These are phyloP conservation scores for Alosa alosa DNA, from an alignment of 2,113 vertebrate genomes.

Conservation along the genomic window DNA sequence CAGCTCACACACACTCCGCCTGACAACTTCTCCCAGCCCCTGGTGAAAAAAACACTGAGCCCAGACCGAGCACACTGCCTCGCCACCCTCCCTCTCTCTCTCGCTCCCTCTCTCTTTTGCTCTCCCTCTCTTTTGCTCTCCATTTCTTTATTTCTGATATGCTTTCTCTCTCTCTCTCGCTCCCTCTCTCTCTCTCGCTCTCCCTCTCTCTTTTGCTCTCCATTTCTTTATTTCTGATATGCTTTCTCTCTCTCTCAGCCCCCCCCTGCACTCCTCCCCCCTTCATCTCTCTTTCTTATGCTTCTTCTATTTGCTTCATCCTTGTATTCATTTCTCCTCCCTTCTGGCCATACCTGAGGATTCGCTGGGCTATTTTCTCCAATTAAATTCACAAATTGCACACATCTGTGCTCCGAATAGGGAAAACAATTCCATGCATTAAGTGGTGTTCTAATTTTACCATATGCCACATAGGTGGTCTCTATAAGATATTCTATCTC, in stretches of 20 bases:
- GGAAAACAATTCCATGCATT: constrained; percentile 11
- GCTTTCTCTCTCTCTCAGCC: constrained; percentile 23
- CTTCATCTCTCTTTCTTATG: not conserved
- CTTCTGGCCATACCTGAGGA: constrained; percentile 51
- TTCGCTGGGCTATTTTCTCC: constrained; percentile 6
- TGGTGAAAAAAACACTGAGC: constrained; percentile 66
- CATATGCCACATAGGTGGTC: not conserved
- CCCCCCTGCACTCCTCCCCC: constrained; percentile 3
- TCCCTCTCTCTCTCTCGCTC: constrained; percentile 26
- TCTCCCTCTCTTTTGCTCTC: constrained; percentile 1
- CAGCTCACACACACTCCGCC: constrained; percentile 88
- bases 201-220: constrained; percentile 3
- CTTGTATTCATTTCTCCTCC: not conserved
- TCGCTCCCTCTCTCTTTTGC: constrained; percentile 26
- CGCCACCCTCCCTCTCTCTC: constrained; percentile 34
- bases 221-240: constrained; percentile 43
- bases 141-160: constrained; percentile 43
- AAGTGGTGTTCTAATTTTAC: not conserved
- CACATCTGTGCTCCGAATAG: constrained; percentile 7
- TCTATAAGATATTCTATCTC: not conserved
- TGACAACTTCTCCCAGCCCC: constrained; percentile 93
- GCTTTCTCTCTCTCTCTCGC: constrained; percentile 37
- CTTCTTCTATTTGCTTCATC: constrained; percentile 47
- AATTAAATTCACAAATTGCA: constrained; percentile 14
- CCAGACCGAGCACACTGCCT: constrained; percentile 3